These are phyloP conservation scores for Orchesellides sinensis DNA, from an alignment of 2,888 invertebrate genomes.

Conservation along the genomic window DNA sequence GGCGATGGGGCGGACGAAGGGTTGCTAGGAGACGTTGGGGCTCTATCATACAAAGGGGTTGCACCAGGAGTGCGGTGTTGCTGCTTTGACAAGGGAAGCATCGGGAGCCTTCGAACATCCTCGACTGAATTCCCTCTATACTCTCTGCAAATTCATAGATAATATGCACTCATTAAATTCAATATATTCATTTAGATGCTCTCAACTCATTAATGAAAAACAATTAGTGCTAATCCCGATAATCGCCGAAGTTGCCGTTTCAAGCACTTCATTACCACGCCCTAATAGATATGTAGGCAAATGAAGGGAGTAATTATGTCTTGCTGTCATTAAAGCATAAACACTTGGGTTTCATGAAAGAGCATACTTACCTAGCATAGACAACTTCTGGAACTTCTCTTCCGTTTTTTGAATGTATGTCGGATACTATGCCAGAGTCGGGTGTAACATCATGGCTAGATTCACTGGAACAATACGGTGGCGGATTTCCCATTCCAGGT, in stretches of 20 bases:
- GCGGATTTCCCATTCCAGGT: constrained; percentile 74
- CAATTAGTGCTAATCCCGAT: constrained; percentile 42
- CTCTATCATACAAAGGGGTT: constrained; percentile 74
- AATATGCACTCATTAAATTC: constrained; percentile 30
- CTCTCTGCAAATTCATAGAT: constrained; percentile 69
- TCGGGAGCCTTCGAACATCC: constrained; percentile 74
- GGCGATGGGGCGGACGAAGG: constrained; percentile 72
- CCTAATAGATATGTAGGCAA: background rate
- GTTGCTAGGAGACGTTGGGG: constrained; percentile 73
- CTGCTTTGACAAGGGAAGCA: constrained; percentile 72
- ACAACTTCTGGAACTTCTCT: constrained; percentile 74
- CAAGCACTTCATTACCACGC: constrained; percentile 10
- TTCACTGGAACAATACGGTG: constrained; percentile 75
- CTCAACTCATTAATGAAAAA: constrained; percentile 41
- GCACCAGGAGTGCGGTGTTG: constrained; percentile 71
- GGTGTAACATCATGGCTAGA: constrained; percentile 75
- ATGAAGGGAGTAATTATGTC: background rate
- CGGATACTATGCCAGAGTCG: constrained; percentile 74
- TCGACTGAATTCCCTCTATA: constrained; percentile 74
- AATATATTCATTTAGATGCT: constrained; percentile 31
- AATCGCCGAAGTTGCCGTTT: constrained; percentile 33
- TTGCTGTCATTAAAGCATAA: background rate
- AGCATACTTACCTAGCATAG: constrained; percentile 72
- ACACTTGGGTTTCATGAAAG: background rate
- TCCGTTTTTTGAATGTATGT: constrained; percentile 74